These are phyloP conservation scores for Aphidius ervi DNA, from an alignment of 1,140 invertebrate genomes.

Conservation along the genomic window DNA sequence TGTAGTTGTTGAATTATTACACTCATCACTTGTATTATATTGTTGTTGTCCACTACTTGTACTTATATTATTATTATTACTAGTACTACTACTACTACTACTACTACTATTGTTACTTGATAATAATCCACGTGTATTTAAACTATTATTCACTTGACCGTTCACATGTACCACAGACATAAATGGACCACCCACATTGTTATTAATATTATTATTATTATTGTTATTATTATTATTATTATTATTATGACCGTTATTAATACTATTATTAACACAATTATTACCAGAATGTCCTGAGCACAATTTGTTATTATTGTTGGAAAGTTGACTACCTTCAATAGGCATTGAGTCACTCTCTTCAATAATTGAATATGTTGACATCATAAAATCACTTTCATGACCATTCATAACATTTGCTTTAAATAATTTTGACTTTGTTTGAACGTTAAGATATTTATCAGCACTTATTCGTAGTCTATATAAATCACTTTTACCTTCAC, in stretches of 20 bases:
- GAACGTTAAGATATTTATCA: constrained; percentile 77
- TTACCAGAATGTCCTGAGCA: constrained; percentile 54
- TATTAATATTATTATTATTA: constrained; percentile 49
- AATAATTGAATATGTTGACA: constrained; percentile 85
- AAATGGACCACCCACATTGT: constrained; percentile 50
- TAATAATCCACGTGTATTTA: too few species aligned
- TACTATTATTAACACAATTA: constrained; percentile 50
- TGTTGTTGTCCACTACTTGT: constrained; percentile 15
- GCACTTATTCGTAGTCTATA: constrained; percentile 73
- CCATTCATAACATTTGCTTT: constrained; percentile 63
- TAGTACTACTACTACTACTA: constrained; percentile 10
- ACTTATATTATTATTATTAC: constrained; percentile 5
- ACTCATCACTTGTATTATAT: constrained; percentile 36
- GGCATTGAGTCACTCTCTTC: constrained; percentile 55
- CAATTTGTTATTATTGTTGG: constrained; percentile 47
- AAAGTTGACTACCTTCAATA: constrained; percentile 54
- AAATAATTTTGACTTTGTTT: constrained; percentile 84
- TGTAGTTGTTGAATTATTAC: constrained; percentile 35
- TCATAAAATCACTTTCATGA: constrained; percentile 77
- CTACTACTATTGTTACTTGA: constrained; percentile 17
- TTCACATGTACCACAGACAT: constrained; percentile 50
- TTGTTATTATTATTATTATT: constrained; percentile 47
- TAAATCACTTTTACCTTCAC: constrained; percentile 66
- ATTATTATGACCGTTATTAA: constrained; percentile 47
- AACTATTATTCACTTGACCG: constrained; percentile 39